These are phyloP conservation scores for Oenanthe melanoleuca DNA, from an alignment of 2,113 vertebrate species.

Conservation along the genomic window DNA sequence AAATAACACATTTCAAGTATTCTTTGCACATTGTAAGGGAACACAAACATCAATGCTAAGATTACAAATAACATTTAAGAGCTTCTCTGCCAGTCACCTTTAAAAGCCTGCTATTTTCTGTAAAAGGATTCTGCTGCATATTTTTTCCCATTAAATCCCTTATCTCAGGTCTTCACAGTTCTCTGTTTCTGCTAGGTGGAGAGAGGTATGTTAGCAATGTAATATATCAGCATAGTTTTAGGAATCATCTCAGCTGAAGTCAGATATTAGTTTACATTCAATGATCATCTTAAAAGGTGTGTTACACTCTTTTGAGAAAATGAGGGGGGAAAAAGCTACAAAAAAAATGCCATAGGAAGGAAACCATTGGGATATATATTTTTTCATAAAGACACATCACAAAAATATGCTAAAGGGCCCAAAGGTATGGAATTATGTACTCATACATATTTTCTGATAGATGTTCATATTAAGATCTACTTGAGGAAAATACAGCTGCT, in stretches of 20 bases:
- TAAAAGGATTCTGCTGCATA: neutral
- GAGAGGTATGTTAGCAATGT: neutral
- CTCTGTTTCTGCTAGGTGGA: neutral
- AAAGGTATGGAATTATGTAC: neutral
- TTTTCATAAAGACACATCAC: neutral
- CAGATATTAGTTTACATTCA: neutral
- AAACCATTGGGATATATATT: neutral
- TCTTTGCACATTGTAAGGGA: neutral
- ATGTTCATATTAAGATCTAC: neutral
- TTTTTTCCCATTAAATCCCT: neutral
- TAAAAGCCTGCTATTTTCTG: constrained; percentile 3
- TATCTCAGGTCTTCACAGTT: neutral
- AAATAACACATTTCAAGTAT: neutral
- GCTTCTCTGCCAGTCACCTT: neutral
- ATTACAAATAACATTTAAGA: neutral
- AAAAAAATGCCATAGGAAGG: neutral
- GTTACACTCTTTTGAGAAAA: neutral
- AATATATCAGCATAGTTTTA: neutral
- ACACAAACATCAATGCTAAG: neutral
- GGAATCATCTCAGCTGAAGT: neutral
- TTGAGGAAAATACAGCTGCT: neutral
- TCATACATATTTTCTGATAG: neutral
- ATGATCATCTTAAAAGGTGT: neutral
- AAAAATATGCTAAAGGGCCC: neutral
- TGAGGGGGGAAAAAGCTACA: neutral